These are phyloP conservation scores for Epicauta chinensis DNA, from an alignment of 1,140 invertebrate species.

Conservation along the genomic window DNA sequence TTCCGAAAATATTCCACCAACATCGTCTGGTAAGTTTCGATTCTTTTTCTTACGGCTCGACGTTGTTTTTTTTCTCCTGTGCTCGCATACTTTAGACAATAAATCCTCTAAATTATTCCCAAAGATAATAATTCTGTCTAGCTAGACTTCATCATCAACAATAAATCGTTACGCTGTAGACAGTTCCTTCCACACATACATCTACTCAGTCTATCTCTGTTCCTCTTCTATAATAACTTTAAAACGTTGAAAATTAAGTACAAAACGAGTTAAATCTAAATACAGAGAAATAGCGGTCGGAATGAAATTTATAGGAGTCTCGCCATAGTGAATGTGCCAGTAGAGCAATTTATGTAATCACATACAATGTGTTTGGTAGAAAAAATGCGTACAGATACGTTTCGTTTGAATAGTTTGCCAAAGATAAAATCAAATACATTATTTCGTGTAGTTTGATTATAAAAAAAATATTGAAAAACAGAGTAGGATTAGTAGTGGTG, in stretches of 20 bases:
- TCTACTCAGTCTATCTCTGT: too few relatives aligned
- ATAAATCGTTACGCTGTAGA: slow-evolving; percentile 9
- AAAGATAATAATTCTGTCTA: too few relatives aligned
- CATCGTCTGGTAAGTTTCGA: slow-evolving; percentile 19
- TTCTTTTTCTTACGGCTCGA: too few relatives aligned
- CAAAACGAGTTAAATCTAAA: slow-evolving; percentile 21
- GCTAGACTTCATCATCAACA: not conserved
- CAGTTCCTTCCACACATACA: slow-evolving; percentile 7
- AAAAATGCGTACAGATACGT: not conserved
- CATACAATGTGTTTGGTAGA: slow-evolving; percentile 10
- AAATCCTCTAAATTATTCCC: not conserved
- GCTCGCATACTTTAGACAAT: not conserved
- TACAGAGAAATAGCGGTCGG: slow-evolving; percentile 19
- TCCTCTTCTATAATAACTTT: slow-evolving; percentile 20
- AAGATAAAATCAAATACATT: slow-evolving; percentile 2
- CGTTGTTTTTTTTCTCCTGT: not conserved
- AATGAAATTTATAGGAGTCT: slow-evolving; percentile 22
- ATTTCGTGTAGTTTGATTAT: not conserved
- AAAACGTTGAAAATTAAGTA: slow-evolving; percentile 15
- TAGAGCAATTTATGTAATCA: slow-evolving; percentile 26
- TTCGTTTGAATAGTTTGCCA: not conserved
- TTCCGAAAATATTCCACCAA: slow-evolving; percentile 12
- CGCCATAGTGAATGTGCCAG: slow-evolving; percentile 11
- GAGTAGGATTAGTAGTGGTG: not conserved
- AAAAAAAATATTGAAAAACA: not conserved